A percentile compares a stretch with the other conserved stretches of the same genome.
Conservation (phyloP, 53 echinoderm and acorn worm species). For the Crossaster papposus region DNA sequence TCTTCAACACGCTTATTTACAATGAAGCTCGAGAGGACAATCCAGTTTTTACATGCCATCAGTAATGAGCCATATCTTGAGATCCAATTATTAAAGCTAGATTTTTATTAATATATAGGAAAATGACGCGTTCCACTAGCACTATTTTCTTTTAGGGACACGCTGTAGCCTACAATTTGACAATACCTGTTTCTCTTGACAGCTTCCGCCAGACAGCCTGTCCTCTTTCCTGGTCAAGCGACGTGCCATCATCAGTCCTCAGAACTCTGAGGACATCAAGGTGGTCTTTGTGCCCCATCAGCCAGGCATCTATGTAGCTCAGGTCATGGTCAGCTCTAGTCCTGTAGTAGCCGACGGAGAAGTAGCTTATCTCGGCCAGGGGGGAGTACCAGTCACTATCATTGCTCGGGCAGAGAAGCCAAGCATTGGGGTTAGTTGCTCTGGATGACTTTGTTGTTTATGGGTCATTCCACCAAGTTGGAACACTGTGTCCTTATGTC, state of each 20-base stretch:
- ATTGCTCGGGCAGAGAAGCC: conserved; percentile 86
- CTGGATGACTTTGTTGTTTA: background rate
- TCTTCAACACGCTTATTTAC: too few relatives aligned
- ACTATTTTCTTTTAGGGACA: too few relatives aligned
- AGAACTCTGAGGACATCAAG: conserved; percentile 80
- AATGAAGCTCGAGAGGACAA: too few relatives aligned
- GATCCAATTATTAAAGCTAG: too few relatives aligned
- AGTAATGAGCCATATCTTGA: too few relatives aligned
- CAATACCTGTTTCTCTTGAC: background rate
- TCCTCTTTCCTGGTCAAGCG: conserved; percentile 75
- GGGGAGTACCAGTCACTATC: conserved; percentile 63
- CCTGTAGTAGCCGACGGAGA: conserved; percentile 81
- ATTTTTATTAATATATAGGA: too few relatives aligned
- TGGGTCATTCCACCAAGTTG: too few relatives aligned
- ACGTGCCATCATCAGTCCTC: conserved; percentile 81
- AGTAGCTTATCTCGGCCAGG: conserved; percentile 39
- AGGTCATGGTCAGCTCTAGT: conserved; percentile 76
- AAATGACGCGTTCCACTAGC: too few relatives aligned
- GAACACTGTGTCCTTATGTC: too few relatives aligned
- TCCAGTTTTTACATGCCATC: too few relatives aligned
- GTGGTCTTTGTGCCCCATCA: conserved; percentile 85
- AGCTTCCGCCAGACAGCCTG: conserved; percentile 57
- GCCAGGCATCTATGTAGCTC: conserved; percentile 83
- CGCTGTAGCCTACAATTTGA: background rate
- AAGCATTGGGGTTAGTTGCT: conserved; percentile 73